Base-by-base conservation (phyloP, 2,113 vertebrate genomes). In the Daboia siamensis region DNA sequence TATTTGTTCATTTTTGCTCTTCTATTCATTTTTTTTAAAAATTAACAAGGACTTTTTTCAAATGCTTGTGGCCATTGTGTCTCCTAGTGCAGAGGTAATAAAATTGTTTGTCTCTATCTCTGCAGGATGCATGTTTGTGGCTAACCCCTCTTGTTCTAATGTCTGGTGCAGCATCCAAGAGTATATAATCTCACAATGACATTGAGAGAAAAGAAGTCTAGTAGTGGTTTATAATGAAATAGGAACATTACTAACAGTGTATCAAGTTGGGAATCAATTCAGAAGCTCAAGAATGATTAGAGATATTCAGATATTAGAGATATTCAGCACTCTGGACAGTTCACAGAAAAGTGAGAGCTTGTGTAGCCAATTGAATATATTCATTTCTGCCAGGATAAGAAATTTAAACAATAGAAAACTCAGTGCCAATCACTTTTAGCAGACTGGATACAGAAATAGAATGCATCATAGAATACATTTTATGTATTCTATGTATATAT, bases 251-350 rank as follows among this genome's bases (percentile, higher is more conserved):
- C n/a, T 21, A 56, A 33, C n/a, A 4, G 17, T 56, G 4, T 56
- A 20, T 39, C 87, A 88, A 56, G 54, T 33, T 88, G 51, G n/a
- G 57, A 51, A 48, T 39, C 24, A 48, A 3, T 26, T 29, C 13
- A 48, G 39, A 90, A 61, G 10, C 57, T 64, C 88, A 90, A 64
- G 57, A 51, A 4, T 10, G 44, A 59, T 90, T 64, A 51, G 24
- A 90, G 15, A 64, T 46, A 90, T 29, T 69, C 29, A 69, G 29
- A 69, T 69, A n/a, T 69, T 69, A 69, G 29, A 69, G 3, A 29
- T 46, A 13, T 90, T 88, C 87, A 88, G 87, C 55, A 88, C 87
- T 39, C 7, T 88, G 87, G 54, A 88, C 87, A 88, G 87, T 56
- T 57, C 87, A 12, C 10, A 88, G 29, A 57, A 57, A 44, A 51